Evolutionary conservation across 2,113 vertebrate genomes (phyloP).

Genomic region (Oncorhynchus nerka): DNA sequence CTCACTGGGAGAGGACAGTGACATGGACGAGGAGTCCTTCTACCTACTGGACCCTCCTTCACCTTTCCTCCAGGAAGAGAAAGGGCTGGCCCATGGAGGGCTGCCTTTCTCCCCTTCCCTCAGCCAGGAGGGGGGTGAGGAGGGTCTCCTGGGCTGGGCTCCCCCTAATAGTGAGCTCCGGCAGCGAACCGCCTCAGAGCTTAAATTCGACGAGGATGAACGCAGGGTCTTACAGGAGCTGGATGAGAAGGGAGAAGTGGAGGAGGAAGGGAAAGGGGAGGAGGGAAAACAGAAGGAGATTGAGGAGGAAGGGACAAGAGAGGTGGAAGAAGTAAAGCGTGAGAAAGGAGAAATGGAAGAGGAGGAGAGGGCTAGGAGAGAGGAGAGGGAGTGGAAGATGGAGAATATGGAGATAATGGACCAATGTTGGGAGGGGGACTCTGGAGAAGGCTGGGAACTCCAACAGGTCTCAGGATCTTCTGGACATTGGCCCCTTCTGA

Average conservation of each 20-base stretch:
- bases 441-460: slow-evolving; percentile 68
- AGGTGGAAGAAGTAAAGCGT: slow-evolving; percentile 38
- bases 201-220: slow-evolving; percentile 96
- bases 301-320: slow-evolving; percentile 56
- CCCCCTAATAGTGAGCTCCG: slow-evolving; percentile 72
- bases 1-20: slow-evolving; percentile 66
- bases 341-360: slow-evolving; percentile 74
- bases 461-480: slow-evolving; percentile 55
- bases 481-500: slow-evolving; percentile 71
- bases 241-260: slow-evolving; percentile 42
- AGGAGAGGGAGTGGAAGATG: slow-evolving; percentile 80
- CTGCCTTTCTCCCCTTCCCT: slow-evolving; percentile 87
- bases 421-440: slow-evolving; percentile 64
- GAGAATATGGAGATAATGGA: slow-evolving; percentile 68
- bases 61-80: slow-evolving; percentile 72
- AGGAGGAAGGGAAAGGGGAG: slow-evolving; percentile 67
- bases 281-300: slow-evolving; percentile 67
- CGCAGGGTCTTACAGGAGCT: slow-evolving; percentile 85
- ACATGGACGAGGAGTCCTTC: slow-evolving; percentile 72
- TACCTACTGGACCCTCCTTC: slow-evolving; percentile 76
- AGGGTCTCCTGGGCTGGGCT: slow-evolving; percentile 75
- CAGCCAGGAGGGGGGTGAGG: slow-evolving; percentile 85
- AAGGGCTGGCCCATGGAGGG: slow-evolving; percentile 61
- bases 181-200: slow-evolving; percentile 90
- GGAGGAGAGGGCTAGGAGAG: slow-evolving; percentile 69